Conservation (phyloP, 2,888 invertebrate species). For the Kuschelorhynchus macadamiae region DNA sequence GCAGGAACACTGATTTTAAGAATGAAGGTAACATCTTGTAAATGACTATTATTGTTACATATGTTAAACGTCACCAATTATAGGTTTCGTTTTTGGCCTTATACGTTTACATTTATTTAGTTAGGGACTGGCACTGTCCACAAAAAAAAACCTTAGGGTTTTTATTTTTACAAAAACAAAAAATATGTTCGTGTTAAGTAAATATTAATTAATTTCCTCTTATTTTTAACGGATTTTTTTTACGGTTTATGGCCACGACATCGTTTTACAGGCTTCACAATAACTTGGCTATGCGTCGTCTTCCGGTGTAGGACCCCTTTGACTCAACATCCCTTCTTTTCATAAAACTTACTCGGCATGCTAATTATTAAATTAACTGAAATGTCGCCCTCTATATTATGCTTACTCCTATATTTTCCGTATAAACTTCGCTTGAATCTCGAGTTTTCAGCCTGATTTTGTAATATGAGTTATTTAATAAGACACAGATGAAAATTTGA, state of each 20-base stretch:
- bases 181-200: not conserved
- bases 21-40: too few species aligned
- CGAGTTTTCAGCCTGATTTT: slow-evolving; percentile 5
- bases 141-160: too few species aligned
- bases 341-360: slow-evolving; percentile 33
- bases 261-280: slow-evolving; percentile 19
- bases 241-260: slow-evolving; percentile 18
- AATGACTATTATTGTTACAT: too few species aligned
- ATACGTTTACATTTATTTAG: too few species aligned
- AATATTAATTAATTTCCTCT: slow-evolving; percentile 9
- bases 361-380: slow-evolving; percentile 42
- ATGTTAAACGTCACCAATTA: too few species aligned
- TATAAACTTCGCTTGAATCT: not conserved
- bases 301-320: slow-evolving; percentile 38
- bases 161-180: too few species aligned
- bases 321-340: slow-evolving; percentile 38
- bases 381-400: slow-evolving; percentile 27
- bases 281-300: slow-evolving; percentile 26
- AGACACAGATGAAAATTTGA: not conserved
- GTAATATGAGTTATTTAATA: slow-evolving; percentile 2
- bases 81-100: too few species aligned
- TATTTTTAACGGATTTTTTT: slow-evolving; percentile 32
- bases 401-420: slow-evolving; percentile 20
- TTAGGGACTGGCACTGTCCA: too few species aligned
- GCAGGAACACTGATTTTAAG: too few species aligned